Conservation (phyloP, 2,113 vertebrate species). For the Protomyctophum bolini region DNA sequence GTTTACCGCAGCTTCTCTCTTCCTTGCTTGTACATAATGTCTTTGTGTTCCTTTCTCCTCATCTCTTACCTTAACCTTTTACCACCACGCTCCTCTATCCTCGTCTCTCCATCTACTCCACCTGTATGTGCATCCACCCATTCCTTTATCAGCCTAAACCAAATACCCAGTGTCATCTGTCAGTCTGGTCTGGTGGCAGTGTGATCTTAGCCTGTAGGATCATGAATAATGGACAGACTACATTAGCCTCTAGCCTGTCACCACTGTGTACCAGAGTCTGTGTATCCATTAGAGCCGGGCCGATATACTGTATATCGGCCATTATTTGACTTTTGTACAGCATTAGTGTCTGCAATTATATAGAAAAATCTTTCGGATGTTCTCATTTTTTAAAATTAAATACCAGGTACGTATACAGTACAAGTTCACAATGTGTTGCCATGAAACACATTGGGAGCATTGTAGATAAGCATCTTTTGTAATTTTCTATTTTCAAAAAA, state of each 20-base stretch:
- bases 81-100: background rate
- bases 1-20: background rate
- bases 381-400: too few species aligned
- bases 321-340: too few species aligned
- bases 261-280: background rate
- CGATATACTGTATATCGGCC: too few species aligned
- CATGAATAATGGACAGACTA: constrained; percentile 64
- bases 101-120: background rate
- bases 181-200: constrained; percentile 43
- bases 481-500: too few species aligned
- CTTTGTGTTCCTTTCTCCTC: background rate
- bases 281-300: background rate
- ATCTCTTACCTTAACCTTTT: background rate
- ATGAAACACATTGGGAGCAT: too few species aligned
- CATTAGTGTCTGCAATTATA: too few species aligned
- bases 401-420: too few species aligned
- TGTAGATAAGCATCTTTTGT: too few species aligned
- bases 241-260: constrained; percentile 23
- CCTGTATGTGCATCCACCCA: background rate
- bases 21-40: background rate
- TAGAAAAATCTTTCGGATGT: too few species aligned
- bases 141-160: constrained; percentile 35
- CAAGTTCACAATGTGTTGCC: too few species aligned
- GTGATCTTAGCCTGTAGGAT: constrained; percentile 42
- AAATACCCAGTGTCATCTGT: constrained; percentile 69